Conservation (phyloP, 2,888 invertebrate genomes). For the Neoscelio sp. region DNA sequence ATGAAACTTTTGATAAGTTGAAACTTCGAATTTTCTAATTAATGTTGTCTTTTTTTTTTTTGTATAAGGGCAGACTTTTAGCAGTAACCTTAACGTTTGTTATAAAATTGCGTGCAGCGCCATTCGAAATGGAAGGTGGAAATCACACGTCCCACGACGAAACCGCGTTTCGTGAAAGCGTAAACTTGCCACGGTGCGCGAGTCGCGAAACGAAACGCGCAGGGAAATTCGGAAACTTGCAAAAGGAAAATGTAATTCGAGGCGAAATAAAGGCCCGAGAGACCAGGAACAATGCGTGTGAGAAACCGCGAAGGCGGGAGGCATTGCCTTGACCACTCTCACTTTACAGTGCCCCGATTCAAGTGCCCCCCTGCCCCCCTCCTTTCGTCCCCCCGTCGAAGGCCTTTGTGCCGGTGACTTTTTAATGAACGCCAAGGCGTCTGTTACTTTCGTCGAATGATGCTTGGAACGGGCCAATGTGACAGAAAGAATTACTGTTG, state of each 20-base stretch:
- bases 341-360: constrained; percentile 60
- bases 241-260: constrained; percentile 45
- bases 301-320: constrained; percentile 20
- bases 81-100: constrained; percentile 38
- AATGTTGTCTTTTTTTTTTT: too few species aligned
- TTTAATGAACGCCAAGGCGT: constrained; percentile 27
- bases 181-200: constrained; percentile 28
- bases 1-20: too few species aligned
- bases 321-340: constrained; percentile 63
- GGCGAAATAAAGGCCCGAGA: constrained; percentile 20
- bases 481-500: neutral
- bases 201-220: too few species aligned
- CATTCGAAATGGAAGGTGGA: constrained; percentile 54
- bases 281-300: constrained; percentile 46
- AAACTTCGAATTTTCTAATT: too few species aligned
- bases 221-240: constrained; percentile 43
- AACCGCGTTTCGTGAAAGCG: constrained; percentile 50
- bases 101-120: constrained; percentile 45
- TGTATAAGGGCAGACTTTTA: too few species aligned
- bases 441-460: constrained; percentile 1
- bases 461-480: too few species aligned
- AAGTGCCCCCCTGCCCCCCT: constrained; percentile 25
- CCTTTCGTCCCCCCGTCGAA: neutral
- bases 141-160: constrained; percentile 49
- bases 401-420: constrained; percentile 40